Evolutionary conservation across 92 coral and sea anemone species (phyloP), one percentile per base, ranked within the genome.

Genomic region (Zoanthus sociatus): DNA sequence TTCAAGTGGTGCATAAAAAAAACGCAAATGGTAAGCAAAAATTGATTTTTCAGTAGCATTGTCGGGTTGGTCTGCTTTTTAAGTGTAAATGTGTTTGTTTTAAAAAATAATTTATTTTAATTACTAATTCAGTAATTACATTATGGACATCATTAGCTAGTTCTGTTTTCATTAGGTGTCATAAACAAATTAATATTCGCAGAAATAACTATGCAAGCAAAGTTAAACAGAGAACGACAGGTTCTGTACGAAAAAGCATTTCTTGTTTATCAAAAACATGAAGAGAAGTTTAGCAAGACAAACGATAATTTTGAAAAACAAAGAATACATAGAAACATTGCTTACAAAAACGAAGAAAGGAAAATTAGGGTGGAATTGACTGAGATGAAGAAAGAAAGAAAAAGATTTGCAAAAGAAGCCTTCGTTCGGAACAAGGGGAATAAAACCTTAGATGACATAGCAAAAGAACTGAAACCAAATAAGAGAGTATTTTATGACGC

Each of bases 161-260:
- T 56, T 56, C 17, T n/a, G 8, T 5, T 42, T 32, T 37, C 1
- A 7, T 37, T 44, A 14, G 48, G 18, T 18, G 17, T 9, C 17
- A 9, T 12, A 33, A 1, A 37, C 4, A 37, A 1, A 2, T 37
- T 37, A 37, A 4, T 63, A 63, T 17, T 20, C 20, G 69, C 9
- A 7, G 21, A 17, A n/a, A 17, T 14, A 78, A 6, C n/a, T 45
- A 94, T 94, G 97, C 92, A 92, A 50, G 7, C 32, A 6, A 90
- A 90, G 13, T 31, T 78, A 20, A 86, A 60, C 48, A 93, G 91
- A 55, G 93, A 91, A 55, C 76, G 98, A 13, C 95, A 91, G 63
- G 89, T 96, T n/a, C 96, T 95, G n/a, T 95, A 93, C 86, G 91
- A 95, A 37, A 95, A 93, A 86, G 98, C 96, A 9, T 78, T 95